Base-by-base conservation (phyloP, 1,140 invertebrate genomes). In the Ceratosolen solmsi region DNA sequence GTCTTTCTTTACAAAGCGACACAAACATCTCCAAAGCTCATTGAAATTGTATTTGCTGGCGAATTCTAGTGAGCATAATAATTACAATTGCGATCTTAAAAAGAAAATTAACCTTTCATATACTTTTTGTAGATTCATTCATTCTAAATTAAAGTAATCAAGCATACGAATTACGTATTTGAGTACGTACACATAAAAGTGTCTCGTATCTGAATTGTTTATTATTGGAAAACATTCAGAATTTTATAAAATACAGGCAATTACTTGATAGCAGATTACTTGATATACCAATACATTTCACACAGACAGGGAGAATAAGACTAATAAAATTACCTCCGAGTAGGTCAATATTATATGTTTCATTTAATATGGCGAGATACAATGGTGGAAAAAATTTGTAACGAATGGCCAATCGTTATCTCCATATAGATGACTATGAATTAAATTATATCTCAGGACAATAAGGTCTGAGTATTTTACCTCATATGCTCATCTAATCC, bases 41-140 rank as follows among this genome's bases (percentile, higher is more conserved):
- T 56, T 17, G 49, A 27, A 74, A 54, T 74, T 11, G 72, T 17
- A 49, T 51, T 72, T 41, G 38, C 25, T 17, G 41, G 25, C 30
- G n/a, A 9, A 74, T 74, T 30, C 51, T n/a, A 13, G 68, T 22
- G 9, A 2, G 33, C 9, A 15, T 54, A 25, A 13, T 46, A 46
- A 73, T 74, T 74, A 56, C 36, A 71, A 73, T 73, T 33, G 71
- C 13, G 36, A 25, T 25, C 36, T 41, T 0, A 51, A 51, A 17
- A 38, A 27, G 1, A 58, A 20, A 25, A 13, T 27, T 70, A n/a
- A 8, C 13, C 25, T 27, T 71, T 1, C 22, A 8, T 49, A 8
- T 49, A 17, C 25, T 38, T n/a, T 49, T 51, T 9, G 2, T 36
- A n/a, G 11, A n/a, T 41, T n/a, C 13, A 33, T 5, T 27, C 46